phyloP scores from a whole-genome alignment of 2,113 vertebrate genomes.

The Corythornis cristatus region DNA sequence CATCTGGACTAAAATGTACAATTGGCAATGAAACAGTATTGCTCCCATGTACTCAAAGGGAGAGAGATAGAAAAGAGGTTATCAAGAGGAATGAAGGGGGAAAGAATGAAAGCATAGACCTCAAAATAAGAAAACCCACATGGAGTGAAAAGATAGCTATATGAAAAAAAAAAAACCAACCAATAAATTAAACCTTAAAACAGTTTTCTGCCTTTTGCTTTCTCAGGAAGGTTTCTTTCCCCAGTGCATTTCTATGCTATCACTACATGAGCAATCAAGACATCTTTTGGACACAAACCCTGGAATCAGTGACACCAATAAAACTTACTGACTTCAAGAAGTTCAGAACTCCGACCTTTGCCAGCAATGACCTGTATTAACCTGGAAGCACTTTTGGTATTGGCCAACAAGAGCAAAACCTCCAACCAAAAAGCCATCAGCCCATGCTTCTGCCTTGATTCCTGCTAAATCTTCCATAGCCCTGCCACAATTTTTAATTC shows the following conservation, averaged over 20 bases:
- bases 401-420: background rate
- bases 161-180: background rate
- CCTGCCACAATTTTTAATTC: background rate
- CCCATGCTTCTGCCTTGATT: rapidly evolving
- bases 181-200: background rate
- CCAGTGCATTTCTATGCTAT: background rate
- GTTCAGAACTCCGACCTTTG: background rate
- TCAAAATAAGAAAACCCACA: background rate
- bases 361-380: background rate
- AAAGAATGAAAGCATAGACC: background rate
- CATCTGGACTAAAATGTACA: background rate
- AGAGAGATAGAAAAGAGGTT: background rate
- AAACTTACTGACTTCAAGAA: background rate
- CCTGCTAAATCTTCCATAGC: background rate
- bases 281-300: background rate
- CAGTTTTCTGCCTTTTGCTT: background rate
- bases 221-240: background rate
- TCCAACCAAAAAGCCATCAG: background rate
- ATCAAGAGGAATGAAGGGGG: background rate
- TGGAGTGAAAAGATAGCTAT: background rate
- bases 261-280: rapidly evolving
- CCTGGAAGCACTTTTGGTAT: background rate
- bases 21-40: background rate
- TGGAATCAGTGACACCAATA: background rate
- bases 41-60: background rate